Conservation (phyloP, 2,113 vertebrate genomes). For the Montifringilla adamsi region DNA sequence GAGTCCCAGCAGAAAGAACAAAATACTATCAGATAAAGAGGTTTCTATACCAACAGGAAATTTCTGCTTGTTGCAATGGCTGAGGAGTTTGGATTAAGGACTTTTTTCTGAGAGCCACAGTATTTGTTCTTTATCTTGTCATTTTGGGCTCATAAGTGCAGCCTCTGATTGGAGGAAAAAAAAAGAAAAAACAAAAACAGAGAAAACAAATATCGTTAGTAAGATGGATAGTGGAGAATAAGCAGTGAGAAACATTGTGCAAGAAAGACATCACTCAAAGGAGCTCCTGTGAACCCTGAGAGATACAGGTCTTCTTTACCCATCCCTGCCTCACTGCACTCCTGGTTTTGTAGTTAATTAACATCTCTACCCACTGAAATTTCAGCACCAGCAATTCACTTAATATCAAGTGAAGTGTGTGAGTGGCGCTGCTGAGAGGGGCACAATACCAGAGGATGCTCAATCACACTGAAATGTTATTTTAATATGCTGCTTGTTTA, state of each 20-base stretch:
- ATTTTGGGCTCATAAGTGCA: background rate
- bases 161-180: background rate
- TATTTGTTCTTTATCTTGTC: background rate
- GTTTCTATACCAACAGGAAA: background rate
- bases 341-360: background rate
- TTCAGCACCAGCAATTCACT: background rate
- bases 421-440: background rate
- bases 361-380: background rate
- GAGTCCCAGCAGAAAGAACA: background rate
- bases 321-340: background rate
- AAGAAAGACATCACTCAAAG: background rate
- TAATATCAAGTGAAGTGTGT: background rate
- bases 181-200: fast-evolving
- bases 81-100: background rate
- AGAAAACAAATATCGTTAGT: background rate
- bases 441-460: background rate
- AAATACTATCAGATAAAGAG: background rate
- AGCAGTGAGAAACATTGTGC: background rate
- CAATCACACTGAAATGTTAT: background rate
- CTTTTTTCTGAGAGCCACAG: background rate
- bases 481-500: background rate
- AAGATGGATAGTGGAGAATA: background rate
- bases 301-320: background rate
- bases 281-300: background rate
- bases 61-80: background rate